Base-by-base conservation (phyloP, 1,140 invertebrate genomes). In the Orchesella cincta region DNA sequence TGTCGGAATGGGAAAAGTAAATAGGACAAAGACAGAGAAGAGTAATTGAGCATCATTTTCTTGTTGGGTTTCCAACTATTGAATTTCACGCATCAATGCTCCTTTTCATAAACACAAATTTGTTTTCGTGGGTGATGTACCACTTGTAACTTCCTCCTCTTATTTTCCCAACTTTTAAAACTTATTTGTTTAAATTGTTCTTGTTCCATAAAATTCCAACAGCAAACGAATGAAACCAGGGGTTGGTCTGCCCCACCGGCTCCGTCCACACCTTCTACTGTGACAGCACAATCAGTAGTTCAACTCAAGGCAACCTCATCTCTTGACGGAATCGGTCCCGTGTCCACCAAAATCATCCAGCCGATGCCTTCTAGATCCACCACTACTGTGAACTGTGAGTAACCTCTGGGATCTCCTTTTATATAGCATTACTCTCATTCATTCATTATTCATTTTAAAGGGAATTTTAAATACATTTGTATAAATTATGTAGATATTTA, bases 241-340 rank as follows among this genome's bases (percentile, higher is more conserved):
- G 71, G 71, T 36, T 73, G 71, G 71, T 73, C 71, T 36, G 71
- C 71, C 16, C 71, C 73, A 52, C 39, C 39, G 2, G 52, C 71
- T 34, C 39, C 51, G 31, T 71, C 62, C 26, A 78, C 72, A 20
- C 77, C 74, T 35, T 71, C 74, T 29, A 78, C 78, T 23, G 35
- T 75, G 71, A 33, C 74, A 62, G 76, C 72, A 26, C 76, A 79
- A 70, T 81, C 80, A 35, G 64, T 80, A 23, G 78, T 78, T 39
- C 78, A 81, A 74, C 78, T 81, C 16, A 74, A 76, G 31, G 75
- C 78, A 51, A 76, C 81, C 1, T 80, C 81, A 26, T 82, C 81
- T 18, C 75, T 81, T 26, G 81, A 81, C 54, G 74, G 78, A 35
- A 78, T 81, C 26, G 81, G 79, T 70, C 36, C 78, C 26, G 81